Percentiles rank a stretch among this genome's conserved stretches.
These are phyloP conservation scores for Chymomyza costata DNA, from an alignment of 1,140 invertebrate species.

Conservation along the genomic window DNA sequence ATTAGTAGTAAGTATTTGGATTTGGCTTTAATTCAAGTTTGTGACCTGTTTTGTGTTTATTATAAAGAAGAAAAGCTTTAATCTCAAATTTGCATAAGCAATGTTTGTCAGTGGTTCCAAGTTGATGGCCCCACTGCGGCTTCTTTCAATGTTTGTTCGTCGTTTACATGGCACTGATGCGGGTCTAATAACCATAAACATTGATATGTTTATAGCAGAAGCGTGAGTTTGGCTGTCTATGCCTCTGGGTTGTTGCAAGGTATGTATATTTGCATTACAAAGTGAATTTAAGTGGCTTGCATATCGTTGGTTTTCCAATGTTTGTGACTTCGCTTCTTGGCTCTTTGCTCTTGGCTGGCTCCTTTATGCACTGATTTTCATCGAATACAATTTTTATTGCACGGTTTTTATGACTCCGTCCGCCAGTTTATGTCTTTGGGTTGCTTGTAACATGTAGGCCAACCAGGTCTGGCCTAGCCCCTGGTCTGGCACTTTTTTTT, in stretches of 20 bases:
- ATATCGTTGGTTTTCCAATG: no score
- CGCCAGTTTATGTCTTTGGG: no score
- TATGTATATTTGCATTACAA: conserved; percentile 61
- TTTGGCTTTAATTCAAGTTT: no score
- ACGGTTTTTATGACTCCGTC: conserved; percentile 31
- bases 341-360: no score
- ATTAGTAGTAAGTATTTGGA: conserved; percentile 48
- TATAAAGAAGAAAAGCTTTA: conserved; percentile 20
- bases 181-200: conserved; percentile 60
- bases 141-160: no score
- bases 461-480: no score
- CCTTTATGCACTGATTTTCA: conserved; percentile 55
- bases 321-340: no score
- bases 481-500: no score
- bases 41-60: no score
- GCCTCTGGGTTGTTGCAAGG: conserved; percentile 8
- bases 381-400: conserved; percentile 65
- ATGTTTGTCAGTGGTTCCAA: no score
- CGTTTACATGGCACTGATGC: conserved; percentile 24
- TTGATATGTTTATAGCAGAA: conserved; percentile 67
- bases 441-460: no score
- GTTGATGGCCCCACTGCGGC: no score
- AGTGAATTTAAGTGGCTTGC: conserved; percentile 47
- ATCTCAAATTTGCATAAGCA: conserved; percentile 48
- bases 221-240: conserved; percentile 21